Evolutionary conservation across 2,888 invertebrate species (phyloP).

Genomic region (Ypsolopha scabrella): DNA sequence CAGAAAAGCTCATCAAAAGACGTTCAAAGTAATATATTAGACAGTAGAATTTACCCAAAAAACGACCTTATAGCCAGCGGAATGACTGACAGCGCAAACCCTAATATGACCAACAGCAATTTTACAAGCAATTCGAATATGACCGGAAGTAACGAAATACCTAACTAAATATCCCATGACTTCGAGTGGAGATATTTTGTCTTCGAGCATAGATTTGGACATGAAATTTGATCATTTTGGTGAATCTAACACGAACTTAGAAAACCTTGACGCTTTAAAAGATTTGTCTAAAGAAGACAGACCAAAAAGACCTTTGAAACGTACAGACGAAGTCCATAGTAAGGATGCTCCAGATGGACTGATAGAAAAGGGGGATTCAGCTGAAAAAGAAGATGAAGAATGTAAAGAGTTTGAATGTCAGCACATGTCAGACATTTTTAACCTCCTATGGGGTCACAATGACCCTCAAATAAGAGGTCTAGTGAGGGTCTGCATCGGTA

Average conservation of each 20-base stretch:
- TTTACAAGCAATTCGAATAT: slow-evolving; percentile 58
- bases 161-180: slow-evolving; percentile 58
- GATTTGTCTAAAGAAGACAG: slow-evolving; percentile 20
- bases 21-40: slow-evolving; percentile 45
- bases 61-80: slow-evolving; percentile 40
- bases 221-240: slow-evolving; percentile 76
- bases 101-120: slow-evolving; percentile 55
- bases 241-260: slow-evolving; percentile 49
- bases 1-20: slow-evolving; percentile 51
- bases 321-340: slow-evolving; percentile 30
- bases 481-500: slow-evolving; percentile 75
- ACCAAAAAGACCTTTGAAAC: slow-evolving; percentile 23
- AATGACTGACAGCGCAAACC: slow-evolving; percentile 50
- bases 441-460: slow-evolving; percentile 74
- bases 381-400: neutral
- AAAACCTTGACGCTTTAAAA: slow-evolving; percentile 30
- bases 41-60: slow-evolving; percentile 38
- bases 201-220: slow-evolving; percentile 62
- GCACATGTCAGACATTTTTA: slow-evolving; percentile 76
- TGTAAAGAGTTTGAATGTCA: slow-evolving; percentile 56
- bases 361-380: neutral
- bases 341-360: slow-evolving; percentile 24
- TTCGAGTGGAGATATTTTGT: slow-evolving; percentile 45
- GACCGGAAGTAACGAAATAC: slow-evolving; percentile 48
- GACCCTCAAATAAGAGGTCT: slow-evolving; percentile 88